Base-by-base conservation (phyloP, 1,140 invertebrate species). In the Melanaphis sacchari region DNA sequence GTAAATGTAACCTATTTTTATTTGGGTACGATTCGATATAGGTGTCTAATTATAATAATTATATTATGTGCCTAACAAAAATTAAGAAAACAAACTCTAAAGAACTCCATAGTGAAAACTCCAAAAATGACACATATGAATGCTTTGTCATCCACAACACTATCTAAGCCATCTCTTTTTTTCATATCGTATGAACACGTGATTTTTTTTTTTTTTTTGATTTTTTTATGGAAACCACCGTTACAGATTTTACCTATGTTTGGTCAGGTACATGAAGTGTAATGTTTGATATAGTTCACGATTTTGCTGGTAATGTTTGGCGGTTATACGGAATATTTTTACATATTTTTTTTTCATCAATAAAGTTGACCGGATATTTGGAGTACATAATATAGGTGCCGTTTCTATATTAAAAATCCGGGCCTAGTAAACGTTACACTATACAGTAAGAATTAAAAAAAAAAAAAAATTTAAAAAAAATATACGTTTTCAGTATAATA, bases 201-300 rank as follows among this genome's bases (percentile, higher is more conserved):
- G 15, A n/a, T n/a, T 66, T n/a, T 76, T 81, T 82, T 66, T 82
- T 82, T 38, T 43, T 43, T 43, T 8, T 43, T 43, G 9, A n/a
- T n/a, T n/a, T n/a, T n/a, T n/a, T 81, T 40, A 38, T 24, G 36
- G 81, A 82, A 76, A 82, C 38, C 40, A 82, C 81, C 81, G 81
- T 82, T 40, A 82, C 36, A 36, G 81, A 8, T 24, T 38, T 18
- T 82, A 82, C 38, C 22, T 82, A 82, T 8, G 81, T 82, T 82
- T 3, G n/a, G 81, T n/a, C 38, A 21, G 36, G n/a, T 40, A 82
- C 7, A 82, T 36, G 81, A 82, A 6, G 81, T 82, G 81, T 40
- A 82, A 82, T 82, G 22, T 82, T 82, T 82, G 38, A 82, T 82
- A 40, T 84, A 84, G 82, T 41, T 84, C 82, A 41, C 38, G 82